phyloP scores from a whole-genome alignment of 2,113 vertebrate genomes.

The Ochotona princeps region DNA sequence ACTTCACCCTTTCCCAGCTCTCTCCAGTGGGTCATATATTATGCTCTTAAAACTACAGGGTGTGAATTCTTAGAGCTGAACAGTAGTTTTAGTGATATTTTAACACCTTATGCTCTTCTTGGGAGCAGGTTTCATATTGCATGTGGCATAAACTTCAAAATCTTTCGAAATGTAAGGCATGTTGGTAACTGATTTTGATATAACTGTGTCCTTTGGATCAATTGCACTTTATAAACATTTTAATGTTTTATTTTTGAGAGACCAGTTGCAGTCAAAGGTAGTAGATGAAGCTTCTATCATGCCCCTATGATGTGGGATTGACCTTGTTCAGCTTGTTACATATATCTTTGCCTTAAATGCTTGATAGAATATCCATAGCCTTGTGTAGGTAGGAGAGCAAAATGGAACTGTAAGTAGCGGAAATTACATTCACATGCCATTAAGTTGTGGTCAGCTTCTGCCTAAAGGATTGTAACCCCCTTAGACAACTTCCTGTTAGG shows the following conservation, averaged over 20 bases:
- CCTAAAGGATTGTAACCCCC: background rate
- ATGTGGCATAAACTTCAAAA: background rate
- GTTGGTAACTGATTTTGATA: constrained; percentile 42
- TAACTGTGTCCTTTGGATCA: background rate
- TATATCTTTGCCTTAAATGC: constrained; percentile 5
- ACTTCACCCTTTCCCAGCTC: no score
- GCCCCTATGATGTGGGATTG: background rate
- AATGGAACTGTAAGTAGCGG: background rate
- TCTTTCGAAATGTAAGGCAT: background rate
- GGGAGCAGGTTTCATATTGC: background rate
- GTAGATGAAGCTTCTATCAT: background rate
- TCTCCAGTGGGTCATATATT: no score
- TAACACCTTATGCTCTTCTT: constrained; percentile 40
- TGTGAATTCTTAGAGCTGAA: background rate
- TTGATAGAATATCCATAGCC: background rate
- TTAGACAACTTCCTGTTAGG: constrained; percentile 71
- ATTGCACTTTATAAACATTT: background rate
- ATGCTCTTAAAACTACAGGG: constrained; percentile 8
- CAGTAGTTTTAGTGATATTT: constrained; percentile 58
- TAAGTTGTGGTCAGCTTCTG: constrained; percentile 53
- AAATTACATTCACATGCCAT: background rate
- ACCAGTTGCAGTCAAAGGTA: background rate
- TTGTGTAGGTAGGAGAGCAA: background rate
- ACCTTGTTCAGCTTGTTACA: background rate
- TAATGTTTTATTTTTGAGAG: constrained; percentile 12